Conservation (phyloP, 2,113 vertebrate genomes). For the Ptilonorhynchus violaceus region DNA sequence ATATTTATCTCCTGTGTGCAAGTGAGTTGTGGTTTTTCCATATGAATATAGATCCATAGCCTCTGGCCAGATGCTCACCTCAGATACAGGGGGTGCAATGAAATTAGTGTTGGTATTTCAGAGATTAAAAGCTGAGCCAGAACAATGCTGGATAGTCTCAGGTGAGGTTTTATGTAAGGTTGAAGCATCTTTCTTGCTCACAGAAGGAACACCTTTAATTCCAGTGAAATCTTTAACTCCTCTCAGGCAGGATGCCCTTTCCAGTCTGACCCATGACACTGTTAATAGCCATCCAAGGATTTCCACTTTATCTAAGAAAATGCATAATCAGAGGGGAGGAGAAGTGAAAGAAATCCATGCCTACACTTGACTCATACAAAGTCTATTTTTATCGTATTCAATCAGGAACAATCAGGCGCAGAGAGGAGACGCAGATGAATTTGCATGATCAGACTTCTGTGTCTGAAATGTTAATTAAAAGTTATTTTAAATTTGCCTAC, state of each 20-base stretch:
- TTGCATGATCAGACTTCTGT: conserved; percentile 61
- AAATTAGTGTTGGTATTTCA: background rate
- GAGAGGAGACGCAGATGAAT: conserved; percentile 55
- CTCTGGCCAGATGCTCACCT: conserved; percentile 7
- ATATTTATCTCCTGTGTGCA: conserved; percentile 25
- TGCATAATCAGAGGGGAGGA: conserved; percentile 63
- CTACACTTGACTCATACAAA: conserved; percentile 9
- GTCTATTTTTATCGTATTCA: conserved; percentile 68
- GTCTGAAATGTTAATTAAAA: conserved; percentile 70
- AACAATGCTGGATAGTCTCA: background rate
- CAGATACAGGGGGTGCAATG: background rate
- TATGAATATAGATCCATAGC: background rate
- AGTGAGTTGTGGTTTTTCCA: background rate
- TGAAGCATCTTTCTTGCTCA: background rate
- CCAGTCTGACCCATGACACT: background rate
- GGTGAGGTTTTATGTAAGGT: background rate
- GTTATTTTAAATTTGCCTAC: conserved; percentile 59
- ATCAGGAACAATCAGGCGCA: conserved; percentile 73
- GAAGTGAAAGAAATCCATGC: conserved; percentile 43
- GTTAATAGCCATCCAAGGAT: conserved; percentile 19
- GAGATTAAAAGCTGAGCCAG: background rate
- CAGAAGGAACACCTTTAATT: background rate
- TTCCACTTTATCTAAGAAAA: conserved; percentile 47
- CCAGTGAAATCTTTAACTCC: background rate
- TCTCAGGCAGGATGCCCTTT: background rate